Base-by-base conservation (phyloP, 2,113 vertebrate species). In the Nerophis lumbriciformis region DNA sequence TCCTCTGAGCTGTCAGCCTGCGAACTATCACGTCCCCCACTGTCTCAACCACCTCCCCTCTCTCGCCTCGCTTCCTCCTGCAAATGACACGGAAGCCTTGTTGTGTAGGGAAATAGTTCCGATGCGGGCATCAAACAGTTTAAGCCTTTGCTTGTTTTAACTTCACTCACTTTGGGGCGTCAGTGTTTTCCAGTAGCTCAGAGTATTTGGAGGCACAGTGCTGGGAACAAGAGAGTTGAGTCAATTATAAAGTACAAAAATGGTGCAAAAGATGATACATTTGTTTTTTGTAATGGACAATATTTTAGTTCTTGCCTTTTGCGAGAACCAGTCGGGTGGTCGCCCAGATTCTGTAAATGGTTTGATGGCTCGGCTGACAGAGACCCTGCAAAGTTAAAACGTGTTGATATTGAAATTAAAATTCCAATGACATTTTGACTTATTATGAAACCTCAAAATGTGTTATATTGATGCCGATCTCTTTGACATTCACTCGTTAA, bases 1-100 rank as follows among this genome's bases (percentile, higher is more conserved):
- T 94, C 85, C 95, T 82, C 73, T 98, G 94, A 48, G 92, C 91
- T 5, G 94, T 97, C 72, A 98, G 87, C 81, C 93, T 93, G 64
- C 94, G 87, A 48, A 98, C 95, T 66, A 98, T 98, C 73, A 98
- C 93, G 68, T 98, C 95, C 87, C 97, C 95, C 77, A 96, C 93
- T 0, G 96, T 98, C 90, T 98, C 96, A 16, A 98, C 95, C 79
- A 96, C 94, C 78, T 98, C 95, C 55, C 96, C 95, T 56, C 94
- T 94, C 79, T 98, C 95, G 8, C 95, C 95, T 6, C 96, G 92
- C 80, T 98, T 98, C 68, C 95, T 92, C 73, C 95, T 98, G 71
- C 37, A 69, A 50, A 36, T 59, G 47, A 38, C 39, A 45, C 62
- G 16, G 1, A 19, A 8, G 37, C 8, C 4, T 45, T 8, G 3